Conservation (phyloP, 2,797 vertebrate genomes). For the Hyperoplus lanceolatus region DNA sequence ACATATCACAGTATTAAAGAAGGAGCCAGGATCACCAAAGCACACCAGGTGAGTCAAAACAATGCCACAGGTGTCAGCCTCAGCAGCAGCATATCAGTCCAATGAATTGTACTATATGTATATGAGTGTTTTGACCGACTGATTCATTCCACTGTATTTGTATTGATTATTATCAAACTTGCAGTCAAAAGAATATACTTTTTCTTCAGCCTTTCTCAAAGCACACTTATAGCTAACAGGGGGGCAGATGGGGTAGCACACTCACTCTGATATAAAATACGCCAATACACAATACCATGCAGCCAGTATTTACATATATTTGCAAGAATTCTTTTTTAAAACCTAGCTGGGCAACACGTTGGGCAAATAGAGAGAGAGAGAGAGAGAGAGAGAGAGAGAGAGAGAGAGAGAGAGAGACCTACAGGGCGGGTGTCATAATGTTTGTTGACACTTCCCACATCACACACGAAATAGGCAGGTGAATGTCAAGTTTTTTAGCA, state of each 20-base stretch:
- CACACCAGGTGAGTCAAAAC: slow-evolving; percentile 71
- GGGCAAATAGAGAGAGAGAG: slow-evolving; percentile 4
- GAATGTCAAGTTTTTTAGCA: slow-evolving; percentile 13
- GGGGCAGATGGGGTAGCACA: background rate
- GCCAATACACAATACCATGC: background rate
- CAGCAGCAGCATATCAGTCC: background rate
- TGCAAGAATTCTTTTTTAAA: background rate
- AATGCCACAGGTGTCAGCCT: background rate
- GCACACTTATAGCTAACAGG: background rate
- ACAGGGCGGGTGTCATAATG: slow-evolving; percentile 41
- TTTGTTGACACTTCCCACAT: slow-evolving; percentile 68
- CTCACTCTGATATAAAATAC: background rate
- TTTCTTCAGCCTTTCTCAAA: background rate
- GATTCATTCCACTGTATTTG: background rate
- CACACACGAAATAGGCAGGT: slow-evolving; percentile 26
- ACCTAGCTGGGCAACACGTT: slow-evolving; percentile 10
- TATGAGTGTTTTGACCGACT: background rate
- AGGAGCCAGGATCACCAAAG: slow-evolving; percentile 53
- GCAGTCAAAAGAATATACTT: background rate
- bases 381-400: background rate
- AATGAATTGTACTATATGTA: background rate
- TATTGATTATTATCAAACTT: background rate
- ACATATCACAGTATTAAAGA: slow-evolving; percentile 74
- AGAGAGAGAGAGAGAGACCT: slow-evolving; percentile 3
- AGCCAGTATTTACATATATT: background rate